Base-by-base conservation (phyloP, 1,140 invertebrate genomes). In the Nylanderia fulva region DNA sequence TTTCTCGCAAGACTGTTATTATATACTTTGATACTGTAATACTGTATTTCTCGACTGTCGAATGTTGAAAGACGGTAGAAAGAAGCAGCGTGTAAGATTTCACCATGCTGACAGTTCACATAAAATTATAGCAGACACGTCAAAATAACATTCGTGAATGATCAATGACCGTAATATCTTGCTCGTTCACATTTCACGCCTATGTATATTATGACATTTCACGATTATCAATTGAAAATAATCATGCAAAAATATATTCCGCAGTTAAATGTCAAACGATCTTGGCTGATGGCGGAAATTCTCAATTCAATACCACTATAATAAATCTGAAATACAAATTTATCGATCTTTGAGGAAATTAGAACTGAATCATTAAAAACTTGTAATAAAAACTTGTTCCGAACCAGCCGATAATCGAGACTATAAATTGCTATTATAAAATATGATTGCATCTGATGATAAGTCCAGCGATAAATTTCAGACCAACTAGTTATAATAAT, bases 201-300 rank as follows among this genome's bases (percentile, higher is more conserved):
- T n/a, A 18, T 74, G 9, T 39, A 15, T 64, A 39, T 15, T 21
- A 11, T 66, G 21, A 66, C n/a, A 21, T 39, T 29, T 33, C 13
- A 15, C 15, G 60, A 48, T 64, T 13, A 48, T 33, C 42, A 13
- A 63, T 63, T 54, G 61, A 79, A 68, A 79, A 15, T 13, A 68
- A 79, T 36, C 21, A 9, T 29, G 58, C 58, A 64, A 77, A 64
- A 36, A 45, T 45, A 36, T n/a, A 13, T 63, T 11, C 29, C 42
- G 75, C 75, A 29, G 36, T 75, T 42, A 42, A 48, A 61, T 52
- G 33, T 61, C 45, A 9, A 79, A 66, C 42, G 45, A 79, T 66
- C 29, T 15, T 29, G 42, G 61, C 27, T 52, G 45, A 54, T 52
- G 29, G 60, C 42, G 75, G 15, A 79, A 66, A 33, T 79, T 5